Conservation (phyloP, 2,113 vertebrate species). For the Clarias gariepinus region DNA sequence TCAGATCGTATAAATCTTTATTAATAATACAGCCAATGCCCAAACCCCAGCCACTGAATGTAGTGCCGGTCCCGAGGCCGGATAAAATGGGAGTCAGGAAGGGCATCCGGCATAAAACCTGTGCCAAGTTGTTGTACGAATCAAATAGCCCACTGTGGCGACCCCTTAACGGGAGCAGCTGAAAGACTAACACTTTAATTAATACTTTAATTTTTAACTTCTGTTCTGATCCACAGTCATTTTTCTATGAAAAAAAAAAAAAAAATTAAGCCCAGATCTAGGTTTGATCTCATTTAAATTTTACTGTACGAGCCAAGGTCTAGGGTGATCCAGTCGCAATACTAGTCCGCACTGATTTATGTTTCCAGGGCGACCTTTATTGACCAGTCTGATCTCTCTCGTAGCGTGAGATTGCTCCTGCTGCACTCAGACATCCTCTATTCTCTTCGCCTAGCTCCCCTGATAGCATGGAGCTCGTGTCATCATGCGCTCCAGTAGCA, state of each 20-base stretch:
- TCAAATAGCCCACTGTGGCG: too few relatives aligned
- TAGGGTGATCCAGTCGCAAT: not conserved
- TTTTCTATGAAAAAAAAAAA: not conserved
- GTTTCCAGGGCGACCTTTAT: not conserved
- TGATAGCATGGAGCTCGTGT: conserved; percentile 47
- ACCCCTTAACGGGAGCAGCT: too few relatives aligned
- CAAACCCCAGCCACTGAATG: too few relatives aligned
- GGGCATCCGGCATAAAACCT: too few relatives aligned
- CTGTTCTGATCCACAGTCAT: not conserved
- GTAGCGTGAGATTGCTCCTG: not conserved
- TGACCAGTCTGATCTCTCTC: conserved; percentile 11
- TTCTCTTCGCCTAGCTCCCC: conserved; percentile 12
- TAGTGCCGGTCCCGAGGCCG: too few relatives aligned
- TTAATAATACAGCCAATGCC: too few relatives aligned
- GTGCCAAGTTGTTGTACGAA: too few relatives aligned
- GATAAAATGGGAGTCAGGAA: too few relatives aligned
- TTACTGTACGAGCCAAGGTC: not conserved
- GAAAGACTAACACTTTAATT: too few relatives aligned
- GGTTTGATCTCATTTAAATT: not conserved
- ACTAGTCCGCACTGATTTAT: not conserved
- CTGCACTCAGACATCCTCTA: not conserved
- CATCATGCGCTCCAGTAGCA: conserved; percentile 49
- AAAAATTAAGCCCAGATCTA: not conserved
- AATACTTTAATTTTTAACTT: not conserved
- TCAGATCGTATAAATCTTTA: too few relatives aligned